These are phyloP conservation scores for Phyllotis vaccarum DNA, from an alignment of 2,797 vertebrate genomes.

Conservation along the genomic window DNA sequence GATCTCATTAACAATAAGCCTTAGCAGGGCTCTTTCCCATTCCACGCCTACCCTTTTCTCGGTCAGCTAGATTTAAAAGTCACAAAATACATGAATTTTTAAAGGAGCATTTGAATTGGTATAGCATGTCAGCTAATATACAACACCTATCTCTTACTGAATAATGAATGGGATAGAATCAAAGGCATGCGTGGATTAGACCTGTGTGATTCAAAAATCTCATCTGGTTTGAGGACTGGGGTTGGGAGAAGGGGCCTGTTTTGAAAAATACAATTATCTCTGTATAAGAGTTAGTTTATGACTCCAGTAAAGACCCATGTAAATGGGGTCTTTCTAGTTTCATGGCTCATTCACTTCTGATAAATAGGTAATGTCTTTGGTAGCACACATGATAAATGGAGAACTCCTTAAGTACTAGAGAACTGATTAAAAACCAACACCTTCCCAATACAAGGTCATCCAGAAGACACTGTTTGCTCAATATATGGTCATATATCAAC, in stretches of 20 bases:
- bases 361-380: neutral
- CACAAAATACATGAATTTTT: neutral
- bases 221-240: neutral
- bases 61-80: neutral
- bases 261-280: slow-evolving; percentile 41
- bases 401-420: neutral
- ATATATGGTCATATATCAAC: neutral
- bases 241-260: neutral
- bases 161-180: neutral
- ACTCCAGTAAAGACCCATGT: neutral
- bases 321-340: neutral
- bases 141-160: slow-evolving; percentile 1
- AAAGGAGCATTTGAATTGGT: neutral
- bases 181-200: slow-evolving; percentile 10
- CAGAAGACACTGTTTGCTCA: slow-evolving; percentile 1
- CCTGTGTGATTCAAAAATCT: neutral
- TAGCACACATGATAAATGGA: neutral
- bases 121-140: neutral
- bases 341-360: neutral
- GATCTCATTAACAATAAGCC: slow-evolving; percentile 38
- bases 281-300: neutral
- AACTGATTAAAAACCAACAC: slow-evolving; percentile 1
- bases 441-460: neutral
- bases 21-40: neutral
- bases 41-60: neutral